Conservation (phyloP, 2,797 vertebrate genomes). For the Esox lucius region DNA sequence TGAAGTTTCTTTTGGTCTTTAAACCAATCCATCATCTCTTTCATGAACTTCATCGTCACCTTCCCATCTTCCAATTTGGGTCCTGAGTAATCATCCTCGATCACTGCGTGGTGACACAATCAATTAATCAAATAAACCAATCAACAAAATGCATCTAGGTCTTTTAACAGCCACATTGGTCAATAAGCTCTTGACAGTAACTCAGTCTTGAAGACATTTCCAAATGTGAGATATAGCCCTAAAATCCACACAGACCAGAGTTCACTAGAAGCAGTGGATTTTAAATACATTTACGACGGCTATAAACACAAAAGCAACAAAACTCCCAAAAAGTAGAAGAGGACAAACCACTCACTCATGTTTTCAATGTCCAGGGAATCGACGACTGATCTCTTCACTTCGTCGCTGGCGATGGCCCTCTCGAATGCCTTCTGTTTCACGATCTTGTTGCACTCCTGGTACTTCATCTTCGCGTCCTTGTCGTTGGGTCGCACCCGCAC, state of each 20-base stretch:
- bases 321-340: neutral
- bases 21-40: slow-evolving; percentile 95
- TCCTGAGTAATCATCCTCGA: slow-evolving; percentile 91
- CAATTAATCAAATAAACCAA: neutral
- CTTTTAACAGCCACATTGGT: neutral
- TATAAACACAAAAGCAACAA: neutral
- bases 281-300: too few species aligned
- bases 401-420: slow-evolving; percentile 89
- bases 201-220: neutral
- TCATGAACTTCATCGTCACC: slow-evolving; percentile 89
- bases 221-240: neutral
- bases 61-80: slow-evolving; percentile 89
- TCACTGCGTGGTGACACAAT: slow-evolving; percentile 70
- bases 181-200: neutral
- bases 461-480: slow-evolving; percentile 92
- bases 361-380: slow-evolving; percentile 93
- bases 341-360: slow-evolving; percentile 83
- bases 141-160: neutral
- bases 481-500: slow-evolving; percentile 91
- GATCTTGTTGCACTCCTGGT: slow-evolving; percentile 93
- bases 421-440: slow-evolving; percentile 96
- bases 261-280: neutral
- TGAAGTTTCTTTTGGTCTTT: slow-evolving; percentile 94
- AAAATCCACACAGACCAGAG: neutral
- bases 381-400: slow-evolving; percentile 88